phyloP scores from a whole-genome alignment of 2,797 vertebrate species.

The Lemur catta region DNA sequence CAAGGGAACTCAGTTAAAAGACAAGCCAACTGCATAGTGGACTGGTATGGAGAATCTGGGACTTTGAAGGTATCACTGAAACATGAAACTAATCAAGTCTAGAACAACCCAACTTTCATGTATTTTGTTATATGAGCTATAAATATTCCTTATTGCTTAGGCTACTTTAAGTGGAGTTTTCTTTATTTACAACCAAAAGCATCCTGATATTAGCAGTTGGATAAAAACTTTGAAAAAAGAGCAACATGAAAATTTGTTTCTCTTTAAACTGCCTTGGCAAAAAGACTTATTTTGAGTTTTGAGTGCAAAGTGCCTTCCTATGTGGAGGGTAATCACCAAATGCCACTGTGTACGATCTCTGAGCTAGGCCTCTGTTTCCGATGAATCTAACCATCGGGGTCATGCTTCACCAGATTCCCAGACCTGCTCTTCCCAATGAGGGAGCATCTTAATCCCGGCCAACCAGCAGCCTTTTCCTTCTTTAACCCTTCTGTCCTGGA shows the following conservation, averaged over 20 bases:
- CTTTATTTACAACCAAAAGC: constrained; percentile 16
- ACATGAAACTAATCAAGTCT: constrained; percentile 14
- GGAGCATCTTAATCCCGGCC: not conserved
- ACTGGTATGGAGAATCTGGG: not conserved
- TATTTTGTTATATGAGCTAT: not conserved
- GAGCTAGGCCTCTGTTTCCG: not conserved
- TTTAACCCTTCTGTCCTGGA: not conserved
- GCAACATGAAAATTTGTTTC: not conserved
- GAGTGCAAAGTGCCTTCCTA: not conserved
- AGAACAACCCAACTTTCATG: not conserved
- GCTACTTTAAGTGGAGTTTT: not conserved
- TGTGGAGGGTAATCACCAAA: not conserved
- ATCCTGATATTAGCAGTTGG: not conserved
- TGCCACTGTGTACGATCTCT: not conserved
- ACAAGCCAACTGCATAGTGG: not conserved
- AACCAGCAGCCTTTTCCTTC: not conserved
- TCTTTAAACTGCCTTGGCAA: not conserved
- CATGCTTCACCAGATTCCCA: not conserved
- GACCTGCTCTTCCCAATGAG: not conserved
- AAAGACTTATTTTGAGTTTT: constrained; percentile 24
- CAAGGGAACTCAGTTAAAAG: not conserved
- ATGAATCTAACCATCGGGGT: not conserved
- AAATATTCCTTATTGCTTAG: not conserved
- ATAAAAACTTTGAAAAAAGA: not conserved
- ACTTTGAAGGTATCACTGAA: not conserved